These are phyloP conservation scores for Empis stercorea DNA, from an alignment of 2,888 invertebrate species.

Conservation along the genomic window DNA sequence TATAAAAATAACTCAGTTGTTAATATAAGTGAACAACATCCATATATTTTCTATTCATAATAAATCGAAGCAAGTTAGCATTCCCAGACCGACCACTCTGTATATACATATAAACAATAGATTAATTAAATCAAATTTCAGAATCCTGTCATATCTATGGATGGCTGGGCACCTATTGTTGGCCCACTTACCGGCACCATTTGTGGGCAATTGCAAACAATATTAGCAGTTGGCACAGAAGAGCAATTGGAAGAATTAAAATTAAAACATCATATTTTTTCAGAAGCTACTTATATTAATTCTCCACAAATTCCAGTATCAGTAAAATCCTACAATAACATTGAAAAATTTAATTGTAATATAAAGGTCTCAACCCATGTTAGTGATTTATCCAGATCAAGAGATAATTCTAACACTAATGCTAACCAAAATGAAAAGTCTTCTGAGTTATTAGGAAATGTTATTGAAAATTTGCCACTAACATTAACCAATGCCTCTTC, in stretches of 20 bases:
- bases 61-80: too few species aligned
- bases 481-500: neutral
- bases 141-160: constrained; percentile 47
- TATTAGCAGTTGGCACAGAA: constrained; percentile 47
- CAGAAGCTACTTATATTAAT: neutral
- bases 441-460: neutral
- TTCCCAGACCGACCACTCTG: too few species aligned
- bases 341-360: neutral
- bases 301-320: neutral
- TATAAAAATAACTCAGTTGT: too few species aligned
- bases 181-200: constrained; percentile 35
- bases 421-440: neutral
- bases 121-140: constrained; percentile 18
- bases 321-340: neutral
- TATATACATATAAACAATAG: neutral
- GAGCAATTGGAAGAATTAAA: constrained; percentile 44
- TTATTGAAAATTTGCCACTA: neutral
- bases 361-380: neutral
- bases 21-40: too few species aligned
- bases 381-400: too few species aligned
- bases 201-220: constrained; percentile 42
- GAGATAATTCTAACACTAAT: too few species aligned
- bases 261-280: constrained; percentile 26
- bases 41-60: too few species aligned
- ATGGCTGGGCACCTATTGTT: constrained; percentile 44